Evolutionary conservation across 2,888 invertebrate genomes (phyloP).

Genomic region (Meteorus colon): DNA sequence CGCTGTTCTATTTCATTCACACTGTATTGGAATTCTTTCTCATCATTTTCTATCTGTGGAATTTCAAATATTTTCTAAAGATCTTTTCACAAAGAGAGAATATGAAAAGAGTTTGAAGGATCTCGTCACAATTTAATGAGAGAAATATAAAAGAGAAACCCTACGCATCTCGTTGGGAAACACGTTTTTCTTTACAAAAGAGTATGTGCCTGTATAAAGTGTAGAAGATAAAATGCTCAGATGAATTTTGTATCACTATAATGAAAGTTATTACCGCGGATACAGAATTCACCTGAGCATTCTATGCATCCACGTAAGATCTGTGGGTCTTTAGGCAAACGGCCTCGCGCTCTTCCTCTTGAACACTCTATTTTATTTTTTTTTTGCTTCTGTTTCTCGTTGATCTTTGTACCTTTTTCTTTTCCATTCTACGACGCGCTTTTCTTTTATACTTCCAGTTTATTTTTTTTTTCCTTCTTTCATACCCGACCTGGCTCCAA

Average conservation of each 20-base stretch:
- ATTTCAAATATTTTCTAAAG: not conserved
- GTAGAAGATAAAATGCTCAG: not conserved
- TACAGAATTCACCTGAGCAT: not conserved
- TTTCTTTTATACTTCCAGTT: not conserved
- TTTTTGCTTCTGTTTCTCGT: not conserved
- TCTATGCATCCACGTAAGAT: not conserved
- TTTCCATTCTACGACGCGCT: not conserved
- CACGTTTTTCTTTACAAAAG: not conserved
- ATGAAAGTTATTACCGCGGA: slow-evolving; percentile 1
- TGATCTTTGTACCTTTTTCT: not conserved
- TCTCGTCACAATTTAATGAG: slow-evolving; percentile 2
- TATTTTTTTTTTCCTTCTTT: not conserved
- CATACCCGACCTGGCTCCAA: not conserved
- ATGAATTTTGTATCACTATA: not conserved
- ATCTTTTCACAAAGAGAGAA: not conserved
- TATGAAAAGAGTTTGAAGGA: not conserved
- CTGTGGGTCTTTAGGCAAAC: not conserved
- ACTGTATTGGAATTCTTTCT: slow-evolving; percentile 7
- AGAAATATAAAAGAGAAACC: not conserved
- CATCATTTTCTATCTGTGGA: slow-evolving; percentile 2
- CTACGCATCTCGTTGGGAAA: not conserved
- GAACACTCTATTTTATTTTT: not conserved
- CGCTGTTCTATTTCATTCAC: not conserved
- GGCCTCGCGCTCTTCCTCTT: not conserved
- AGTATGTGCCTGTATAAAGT: not conserved